Conservation (phyloP, 1,140 invertebrate species). For the Drosophila suzukii region DNA sequence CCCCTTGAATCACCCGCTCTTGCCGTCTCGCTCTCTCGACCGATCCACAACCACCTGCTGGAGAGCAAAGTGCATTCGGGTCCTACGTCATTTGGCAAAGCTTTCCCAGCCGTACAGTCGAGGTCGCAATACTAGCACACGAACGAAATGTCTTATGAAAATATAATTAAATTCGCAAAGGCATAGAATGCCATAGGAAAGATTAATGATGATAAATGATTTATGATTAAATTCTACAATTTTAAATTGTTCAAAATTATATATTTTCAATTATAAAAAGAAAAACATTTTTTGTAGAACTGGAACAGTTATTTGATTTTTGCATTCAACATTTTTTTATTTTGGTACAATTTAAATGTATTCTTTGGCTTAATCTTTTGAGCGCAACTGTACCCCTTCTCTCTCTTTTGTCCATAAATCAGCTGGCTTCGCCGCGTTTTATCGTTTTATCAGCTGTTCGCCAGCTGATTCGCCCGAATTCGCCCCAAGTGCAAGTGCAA, state of each 20-base stretch:
- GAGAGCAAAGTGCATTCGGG: constrained; percentile 29
- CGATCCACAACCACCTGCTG: constrained; percentile 1
- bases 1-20: constrained; percentile 9
- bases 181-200: too few relatives aligned
- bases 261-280: not conserved
- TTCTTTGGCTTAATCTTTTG: not conserved
- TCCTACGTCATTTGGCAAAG: constrained; percentile 21
- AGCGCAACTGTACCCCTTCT: constrained; percentile 1
- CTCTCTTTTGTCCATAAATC: constrained; percentile 6
- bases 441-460: constrained; percentile 19
- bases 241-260: too few relatives aligned
- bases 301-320: not conserved
- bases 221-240: too few relatives aligned
- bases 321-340: too few relatives aligned
- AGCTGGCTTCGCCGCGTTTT: not conserved
- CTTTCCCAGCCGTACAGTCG: constrained; percentile 1
- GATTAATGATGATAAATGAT: too few relatives aligned
- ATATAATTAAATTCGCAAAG: not conserved
- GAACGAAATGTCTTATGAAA: not conserved
- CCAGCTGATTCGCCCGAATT: constrained; percentile 35
- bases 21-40: not conserved
- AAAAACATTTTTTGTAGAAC: too few relatives aligned
- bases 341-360: not conserved
- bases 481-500: constrained; percentile 22
- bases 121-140: not conserved